Evolutionary conservation across 2,113 vertebrate species (phyloP), one percentile per base, ranked within the genome.

Genomic region (Microtus ochrogaster): DNA sequence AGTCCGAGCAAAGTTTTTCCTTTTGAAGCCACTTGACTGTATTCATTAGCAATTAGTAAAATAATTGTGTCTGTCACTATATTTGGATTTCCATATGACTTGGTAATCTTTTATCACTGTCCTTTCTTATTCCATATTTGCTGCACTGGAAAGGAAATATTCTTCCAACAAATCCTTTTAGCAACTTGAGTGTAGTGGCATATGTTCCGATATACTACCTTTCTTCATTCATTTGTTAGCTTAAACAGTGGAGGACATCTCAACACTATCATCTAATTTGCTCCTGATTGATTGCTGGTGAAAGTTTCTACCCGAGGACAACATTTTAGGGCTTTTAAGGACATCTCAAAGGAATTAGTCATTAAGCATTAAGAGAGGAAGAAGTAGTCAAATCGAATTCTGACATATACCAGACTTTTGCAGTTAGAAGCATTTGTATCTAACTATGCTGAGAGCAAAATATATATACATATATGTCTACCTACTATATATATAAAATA

Each of bases 11-110:
- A 98, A 99, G 98, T 98, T 98, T 98, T 97, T 96, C 98, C 98
- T 98, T 99, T 99, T 99, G 98, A 99, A 98, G 98, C 97, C 97
- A 98, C 98, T 99, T 98, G 98, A 99, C 98, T 98, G 98, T 98
- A 98, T 99, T 99, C 98, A 98, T 99, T 99, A 99, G 98, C 98
- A 99, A 99, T 99, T 99, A 99, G 98, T 98, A 98, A 98, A 99
- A 99, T 99, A 99, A 99, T 99, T 98, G 98, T 98, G 98, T 96
- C 98, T 98, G 98, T 99, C 98, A 97, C 98, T 97, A 94, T 99
- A 98, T 99, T 99, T 99, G 98, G 98, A 96, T 99, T 98, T 98
- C 98, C 96, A 97, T 94, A 76, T 98, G 98, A 98, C 98, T 97
- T 96, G 90, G 81, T 63, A 96, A 91, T 98, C 98, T 99, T 99